phyloP scores from a whole-genome alignment of 2,113 vertebrate genomes.

The Charadrius vociferus region DNA sequence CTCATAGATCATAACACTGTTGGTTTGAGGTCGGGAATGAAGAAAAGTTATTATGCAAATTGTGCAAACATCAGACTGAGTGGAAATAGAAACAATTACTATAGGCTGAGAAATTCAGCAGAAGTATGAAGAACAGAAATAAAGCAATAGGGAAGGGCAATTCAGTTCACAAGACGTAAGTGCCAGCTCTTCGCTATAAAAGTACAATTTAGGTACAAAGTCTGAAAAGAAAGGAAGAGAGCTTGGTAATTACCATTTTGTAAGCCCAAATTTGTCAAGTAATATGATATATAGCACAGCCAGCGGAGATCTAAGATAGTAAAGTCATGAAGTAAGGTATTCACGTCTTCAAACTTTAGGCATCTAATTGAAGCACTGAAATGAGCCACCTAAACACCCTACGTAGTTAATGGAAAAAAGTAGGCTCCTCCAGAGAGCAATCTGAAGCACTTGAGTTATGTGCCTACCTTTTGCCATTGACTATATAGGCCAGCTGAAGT shows the following conservation, averaged over 20 bases:
- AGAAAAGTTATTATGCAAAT: conserved; percentile 6
- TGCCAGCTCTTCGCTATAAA: not conserved
- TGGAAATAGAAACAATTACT: not conserved
- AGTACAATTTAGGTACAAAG: not conserved
- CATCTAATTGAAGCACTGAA: not conserved
- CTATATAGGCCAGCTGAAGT: not conserved
- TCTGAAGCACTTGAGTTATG: not conserved
- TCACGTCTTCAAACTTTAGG: not conserved
- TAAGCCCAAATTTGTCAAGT: not conserved
- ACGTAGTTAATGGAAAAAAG: not conserved
- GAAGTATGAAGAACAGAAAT: not conserved
- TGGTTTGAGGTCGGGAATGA: not conserved
- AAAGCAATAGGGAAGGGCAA: not conserved
- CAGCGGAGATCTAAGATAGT: not conserved
- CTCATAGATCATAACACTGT: not conserved
- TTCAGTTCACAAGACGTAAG: not conserved
- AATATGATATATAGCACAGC: not conserved
- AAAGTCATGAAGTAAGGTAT: not conserved
- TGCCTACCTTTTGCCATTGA: not conserved
- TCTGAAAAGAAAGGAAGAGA: not conserved
- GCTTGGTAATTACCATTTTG: not conserved
- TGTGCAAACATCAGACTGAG: not conserved
- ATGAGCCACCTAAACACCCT: not conserved
- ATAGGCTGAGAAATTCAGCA: not conserved
- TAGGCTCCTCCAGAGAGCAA: not conserved